Base-by-base conservation (phyloP, 2,113 vertebrate species). In the Canis aureus region DNA sequence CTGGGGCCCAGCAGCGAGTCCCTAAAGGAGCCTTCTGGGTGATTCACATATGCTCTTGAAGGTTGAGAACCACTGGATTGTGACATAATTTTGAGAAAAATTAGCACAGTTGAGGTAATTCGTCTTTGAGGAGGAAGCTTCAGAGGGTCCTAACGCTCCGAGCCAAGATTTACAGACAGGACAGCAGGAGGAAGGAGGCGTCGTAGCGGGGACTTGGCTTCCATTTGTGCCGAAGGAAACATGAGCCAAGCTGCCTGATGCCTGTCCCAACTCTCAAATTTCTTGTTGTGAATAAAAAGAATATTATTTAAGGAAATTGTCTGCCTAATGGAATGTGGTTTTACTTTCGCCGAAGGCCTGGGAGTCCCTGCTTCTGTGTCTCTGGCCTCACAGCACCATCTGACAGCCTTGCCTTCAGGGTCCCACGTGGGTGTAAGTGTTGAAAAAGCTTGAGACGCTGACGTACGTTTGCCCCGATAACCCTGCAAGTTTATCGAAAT, bases 401-500 rank as follows among this genome's bases (percentile, higher is more conserved):
- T 60, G 73, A 57, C 87, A 7, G 57, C 71, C 86, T 81, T 38
- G 32, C 62, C 71, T 92, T 73, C 74, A 81, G 0, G 32, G 11
- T 96, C 62, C 82, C 71, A 38, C 23, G 12, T 19, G 60, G 55
- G 19, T 66, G 32, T 55, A 1, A n/a, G 1, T 25, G 4, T 20
- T 60, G 43, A 82, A 43, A 89, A 43, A 25, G 0, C 74, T 96
- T 57, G 27, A 49, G 16, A 57, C 51, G 29, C 53, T n/a, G 43
- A 2, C 27, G 25, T 3, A 8, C 13, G 25, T 89, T 71, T 90
- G 23, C 64, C 71, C 3, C 13, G 25, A 55, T 78, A 13, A n/a
- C 89, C 7, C 35, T 93, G 64, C 83, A 91, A 84, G 3, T 83
- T 95, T 7, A 80, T 95, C 81, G 88, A 96, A 93, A 95, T 6